These are phyloP conservation scores for Eretmocerus hayati DNA, from an alignment of 2,888 invertebrate species.

Conservation along the genomic window DNA sequence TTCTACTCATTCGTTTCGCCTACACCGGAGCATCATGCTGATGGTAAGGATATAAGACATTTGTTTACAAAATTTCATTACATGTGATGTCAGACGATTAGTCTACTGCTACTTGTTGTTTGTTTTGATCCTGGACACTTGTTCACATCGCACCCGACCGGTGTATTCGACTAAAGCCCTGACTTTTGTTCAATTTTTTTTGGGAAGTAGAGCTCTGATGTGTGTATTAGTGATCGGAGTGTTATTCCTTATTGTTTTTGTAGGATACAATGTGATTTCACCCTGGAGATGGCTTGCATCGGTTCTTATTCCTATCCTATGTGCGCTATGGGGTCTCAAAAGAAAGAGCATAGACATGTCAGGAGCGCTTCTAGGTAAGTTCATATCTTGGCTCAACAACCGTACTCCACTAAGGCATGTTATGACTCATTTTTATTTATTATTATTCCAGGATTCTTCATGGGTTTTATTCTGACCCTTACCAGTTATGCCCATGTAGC, in stretches of 20 bases:
- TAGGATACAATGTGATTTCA: constrained; percentile 56
- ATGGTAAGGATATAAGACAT: too few species aligned
- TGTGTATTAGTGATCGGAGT: too few species aligned
- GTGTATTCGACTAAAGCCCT: not conserved
- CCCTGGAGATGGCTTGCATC: constrained; percentile 62
- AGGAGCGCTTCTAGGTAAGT: constrained; percentile 61
- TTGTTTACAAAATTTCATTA: too few species aligned
- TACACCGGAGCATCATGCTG: constrained; percentile 21
- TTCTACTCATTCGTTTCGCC: constrained; percentile 57
- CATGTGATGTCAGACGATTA: too few species aligned
- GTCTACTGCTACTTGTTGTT: too few species aligned
- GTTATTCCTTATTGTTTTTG: too few species aligned
- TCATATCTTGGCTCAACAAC: too few species aligned
- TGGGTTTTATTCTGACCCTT: constrained; percentile 71
- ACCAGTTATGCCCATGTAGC: constrained; percentile 71
- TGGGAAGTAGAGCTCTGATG: too few species aligned
- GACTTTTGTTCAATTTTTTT: too few species aligned
- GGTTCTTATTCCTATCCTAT: constrained; percentile 57
- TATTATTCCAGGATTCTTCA: constrained; percentile 53
- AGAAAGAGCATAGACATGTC: constrained; percentile 62
- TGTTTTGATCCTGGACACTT: not conserved
- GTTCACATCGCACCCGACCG: not conserved
- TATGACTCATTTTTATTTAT: too few species aligned
- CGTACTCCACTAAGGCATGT: too few species aligned
- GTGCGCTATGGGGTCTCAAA: constrained; percentile 62